Percentiles rank a stretch among this genome's conserved stretches.
Conservation (phyloP, 2,888 invertebrate species). For the Agrilus cyanescens region DNA sequence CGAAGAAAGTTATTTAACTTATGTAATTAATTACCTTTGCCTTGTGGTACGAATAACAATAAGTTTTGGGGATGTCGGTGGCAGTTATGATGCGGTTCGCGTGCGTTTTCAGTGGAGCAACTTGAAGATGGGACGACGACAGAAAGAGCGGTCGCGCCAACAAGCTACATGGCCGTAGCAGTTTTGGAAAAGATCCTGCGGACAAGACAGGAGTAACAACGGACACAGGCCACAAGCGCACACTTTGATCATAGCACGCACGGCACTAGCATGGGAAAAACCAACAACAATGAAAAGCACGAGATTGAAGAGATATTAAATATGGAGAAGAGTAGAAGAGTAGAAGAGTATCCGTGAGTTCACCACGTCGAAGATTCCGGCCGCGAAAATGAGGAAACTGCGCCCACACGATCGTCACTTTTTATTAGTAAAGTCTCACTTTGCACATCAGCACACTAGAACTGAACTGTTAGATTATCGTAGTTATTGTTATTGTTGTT, state of each 20-base stretch:
- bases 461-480: conserved; percentile 14
- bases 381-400: conserved; percentile 31
- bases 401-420: conserved; percentile 27
- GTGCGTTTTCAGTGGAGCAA: no score
- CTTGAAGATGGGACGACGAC: no score
- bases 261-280: conserved; percentile 13
- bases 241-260: conserved; percentile 18
- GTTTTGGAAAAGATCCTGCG: conserved; percentile 13
- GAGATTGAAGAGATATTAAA: no score
- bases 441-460: conserved; percentile 20
- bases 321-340: conserved; percentile 4
- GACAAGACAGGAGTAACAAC: conserved; percentile 1
- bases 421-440: conserved; percentile 24
- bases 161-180: conserved; percentile 12
- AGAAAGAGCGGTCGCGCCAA: no score
- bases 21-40: no score
- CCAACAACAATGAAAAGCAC: conserved; percentile 4
- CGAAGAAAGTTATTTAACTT: no score
- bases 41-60: no score
- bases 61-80: no score
- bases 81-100: no score
- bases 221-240: conserved; percentile 10
- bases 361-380: conserved; percentile 16
- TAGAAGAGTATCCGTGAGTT: conserved; percentile 5
- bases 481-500: background rate